Percentiles rank a stretch among this genome's conserved stretches.
Evolutionary conservation across 2,888 invertebrate genomes (phyloP).

Genomic region (Abscondita cerata): DNA sequence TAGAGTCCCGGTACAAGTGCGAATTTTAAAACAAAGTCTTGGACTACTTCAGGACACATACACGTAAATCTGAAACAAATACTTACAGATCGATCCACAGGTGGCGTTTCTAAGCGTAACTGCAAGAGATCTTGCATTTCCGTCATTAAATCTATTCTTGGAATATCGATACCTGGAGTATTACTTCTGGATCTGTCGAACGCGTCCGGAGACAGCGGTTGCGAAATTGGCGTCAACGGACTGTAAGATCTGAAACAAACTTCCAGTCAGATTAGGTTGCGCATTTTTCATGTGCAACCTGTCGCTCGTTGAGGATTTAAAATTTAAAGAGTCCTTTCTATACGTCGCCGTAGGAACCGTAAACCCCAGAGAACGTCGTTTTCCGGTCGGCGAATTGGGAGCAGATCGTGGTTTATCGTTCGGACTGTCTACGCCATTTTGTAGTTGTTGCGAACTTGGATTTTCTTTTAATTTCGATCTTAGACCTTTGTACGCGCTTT

Average conservation of each 20-base stretch:
- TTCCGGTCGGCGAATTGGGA: constrained; percentile 70
- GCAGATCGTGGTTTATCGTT: constrained; percentile 66
- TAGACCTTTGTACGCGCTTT: constrained; percentile 79
- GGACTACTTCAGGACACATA: no score
- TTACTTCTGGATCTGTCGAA: constrained; percentile 56
- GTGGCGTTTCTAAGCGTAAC: constrained; percentile 61
- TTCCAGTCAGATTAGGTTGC: not conserved
- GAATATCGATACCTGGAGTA: constrained; percentile 58
- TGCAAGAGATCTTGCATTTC: constrained; percentile 70
- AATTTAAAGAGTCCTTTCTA: constrained; percentile 54
- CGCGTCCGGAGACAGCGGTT: constrained; percentile 62
- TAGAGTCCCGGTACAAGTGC: no score
- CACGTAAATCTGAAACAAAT: not conserved
- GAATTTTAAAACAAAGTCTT: no score
- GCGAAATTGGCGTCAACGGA: constrained; percentile 60
- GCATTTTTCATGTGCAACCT: constrained; percentile 41
- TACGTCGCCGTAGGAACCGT: constrained; percentile 55
- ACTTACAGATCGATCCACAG: constrained; percentile 69
- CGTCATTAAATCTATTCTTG: constrained; percentile 68
- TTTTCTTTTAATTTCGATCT: constrained; percentile 67
- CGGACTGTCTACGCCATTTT: constrained; percentile 50
- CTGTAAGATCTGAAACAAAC: constrained; percentile 54
- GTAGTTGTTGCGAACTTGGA: constrained; percentile 51
- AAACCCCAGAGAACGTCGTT: constrained; percentile 59
- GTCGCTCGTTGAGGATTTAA: constrained; percentile 53